Base-by-base conservation (phyloP, 2,113 vertebrate genomes). In the Neolamprologus sp. region DNA sequence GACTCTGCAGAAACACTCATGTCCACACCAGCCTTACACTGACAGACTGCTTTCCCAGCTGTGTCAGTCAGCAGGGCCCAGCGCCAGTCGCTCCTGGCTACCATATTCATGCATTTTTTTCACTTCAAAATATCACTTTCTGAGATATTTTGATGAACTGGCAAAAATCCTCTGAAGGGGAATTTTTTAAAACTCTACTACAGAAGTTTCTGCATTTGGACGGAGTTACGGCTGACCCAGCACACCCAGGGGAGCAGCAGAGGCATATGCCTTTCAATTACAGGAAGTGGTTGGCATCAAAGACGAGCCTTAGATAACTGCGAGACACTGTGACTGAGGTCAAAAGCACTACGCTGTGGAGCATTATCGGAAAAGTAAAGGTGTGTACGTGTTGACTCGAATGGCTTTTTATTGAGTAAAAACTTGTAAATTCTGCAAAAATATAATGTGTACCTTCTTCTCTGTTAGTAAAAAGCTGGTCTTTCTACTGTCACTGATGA, bases 71-170 rank as follows among this genome's bases (percentile, higher is more conserved):
- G 9, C 60, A 65, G 17, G 6, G 60, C 17, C 30, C 33, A 65
- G 60, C 0, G 1, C 60, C 2, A 4, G 6, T 65, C 4, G 1
- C 60, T 65, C 19, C 33, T 37, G 33, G 60, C 60, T 37, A 21
- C 60, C 60, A 37, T 21, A 13, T 37, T 68, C 19, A 68, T 68
- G 10, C 19, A 37, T 37, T 68, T 65, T 65, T 68, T 68, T 7
- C 33, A 21, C 33, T 21, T 65, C 19, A 37, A 65, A 65, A 37
- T 65, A 65, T 65, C 33, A 37, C 2, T 65, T 65, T 65, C 33
- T 65, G 19, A 37, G 60, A 13, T 37, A 65, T 65, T 65, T 65
- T 65, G 60, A 65, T 37, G 60, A 68, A 40, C 63, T 68, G 19
- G 19, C 11, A 40, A 68, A 68, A 68, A 40, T n/a, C 4, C 33